Evolutionary conservation across 2,113 vertebrate species (phyloP), one percentile per base, ranked within the genome.

Genomic region (Scatophagus argus): DNA sequence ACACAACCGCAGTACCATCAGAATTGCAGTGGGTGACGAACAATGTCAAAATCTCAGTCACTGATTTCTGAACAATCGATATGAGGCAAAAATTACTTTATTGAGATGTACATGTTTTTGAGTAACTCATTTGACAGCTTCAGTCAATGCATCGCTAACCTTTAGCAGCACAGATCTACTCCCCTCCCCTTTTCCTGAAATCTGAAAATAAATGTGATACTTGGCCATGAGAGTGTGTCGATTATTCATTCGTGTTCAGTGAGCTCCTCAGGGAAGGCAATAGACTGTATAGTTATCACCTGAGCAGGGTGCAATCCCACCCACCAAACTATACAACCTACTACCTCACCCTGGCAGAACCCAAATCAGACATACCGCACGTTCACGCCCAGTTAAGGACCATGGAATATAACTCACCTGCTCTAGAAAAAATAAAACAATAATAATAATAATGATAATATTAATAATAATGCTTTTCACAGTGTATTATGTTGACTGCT

Each of bases 301-400:
- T 94, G 95, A 96, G 94, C 94, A 94, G 96, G 95, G 95, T 94
- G 70, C 88, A 92, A 91, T 95, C 95, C 96, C 95, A 96, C 95
- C 95, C 95, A 96, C 94, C 95, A 97, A 97, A 97, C 96, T 97
- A 97, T 97, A 97, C 96, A 97, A 97, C 96, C 96, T 97, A 97
- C 96, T 97, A 97, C 96, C 96, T 97, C 96, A 97, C 93, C 96
- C 93, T 92, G 93, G 85, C 60, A 91, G 83, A 89, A 81, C 88
- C 92, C 88, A 75, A 72, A 81, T 82, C 83, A 66, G 73, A 68
- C 32, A 34, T 41, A 63, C 47, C 73, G 41, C 61, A 64, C 6
- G 9, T 58, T 54, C 34, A 34, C 58, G 7, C 58, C 65, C 66
- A 47, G 44, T 21, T 41, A 2, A 3, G 34, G 44, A n/a, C 46